Evolutionary conservation across 2,797 vertebrate genomes (phyloP).

Genomic region (Liparis tanakae): DNA sequence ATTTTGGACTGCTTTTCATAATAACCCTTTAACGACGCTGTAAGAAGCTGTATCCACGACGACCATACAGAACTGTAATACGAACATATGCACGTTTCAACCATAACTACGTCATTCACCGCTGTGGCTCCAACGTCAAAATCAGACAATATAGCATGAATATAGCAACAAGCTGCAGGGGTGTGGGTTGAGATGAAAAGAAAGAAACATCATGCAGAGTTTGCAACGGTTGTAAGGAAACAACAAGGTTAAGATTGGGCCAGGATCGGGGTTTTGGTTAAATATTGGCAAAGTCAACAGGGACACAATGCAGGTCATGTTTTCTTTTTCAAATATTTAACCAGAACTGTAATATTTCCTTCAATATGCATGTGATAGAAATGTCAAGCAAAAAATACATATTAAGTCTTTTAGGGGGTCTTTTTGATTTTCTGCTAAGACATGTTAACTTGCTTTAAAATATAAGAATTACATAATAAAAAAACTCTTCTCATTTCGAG

Average conservation of each 20-base stretch:
- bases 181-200: constrained; percentile 3
- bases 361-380: neutral
- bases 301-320: neutral
- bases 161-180: neutral
- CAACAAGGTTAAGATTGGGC: neutral
- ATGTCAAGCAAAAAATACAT: neutral
- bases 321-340: neutral
- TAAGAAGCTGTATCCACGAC: neutral
- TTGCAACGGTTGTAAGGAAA: constrained; percentile 14
- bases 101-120: constrained; percentile 8
- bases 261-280: neutral
- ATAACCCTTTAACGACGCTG: neutral
- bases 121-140: too few species aligned
- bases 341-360: neutral
- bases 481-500: too few species aligned
- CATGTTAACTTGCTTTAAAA: too few species aligned
- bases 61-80: neutral
- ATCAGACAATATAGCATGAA: too few species aligned
- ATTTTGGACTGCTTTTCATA: neutral
- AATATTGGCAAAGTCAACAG: neutral
- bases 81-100: neutral
- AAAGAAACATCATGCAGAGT: constrained; percentile 15
- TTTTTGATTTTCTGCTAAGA: too few species aligned
- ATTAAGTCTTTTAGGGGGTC: too few species aligned
- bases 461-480: too few species aligned